phyloP scores from a whole-genome alignment of 2,797 vertebrate species.

The Rhinogobio ventralis region DNA sequence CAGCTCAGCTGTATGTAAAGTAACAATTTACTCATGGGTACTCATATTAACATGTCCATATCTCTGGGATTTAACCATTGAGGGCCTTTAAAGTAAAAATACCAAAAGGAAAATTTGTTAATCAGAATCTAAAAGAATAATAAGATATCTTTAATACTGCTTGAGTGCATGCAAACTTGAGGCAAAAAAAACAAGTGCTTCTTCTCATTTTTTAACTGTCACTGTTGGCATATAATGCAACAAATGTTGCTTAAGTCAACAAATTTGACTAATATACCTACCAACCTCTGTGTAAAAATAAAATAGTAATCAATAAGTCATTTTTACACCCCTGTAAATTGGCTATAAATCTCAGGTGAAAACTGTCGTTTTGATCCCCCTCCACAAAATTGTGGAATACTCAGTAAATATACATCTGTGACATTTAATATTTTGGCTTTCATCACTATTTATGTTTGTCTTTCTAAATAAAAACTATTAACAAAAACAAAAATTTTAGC shows the following conservation, averaged over 20 bases:
- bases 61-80: background rate
- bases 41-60: background rate
- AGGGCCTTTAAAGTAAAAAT: background rate
- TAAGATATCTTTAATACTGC: background rate
- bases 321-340: background rate
- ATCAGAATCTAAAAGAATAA: background rate
- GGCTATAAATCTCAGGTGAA: background rate
- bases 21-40: background rate
- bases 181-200: too few relatives aligned
- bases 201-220: too few relatives aligned
- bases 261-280: too few relatives aligned
- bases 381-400: background rate
- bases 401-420: background rate
- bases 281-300: too few relatives aligned
- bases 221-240: too few relatives aligned
- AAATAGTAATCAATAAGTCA: too few relatives aligned
- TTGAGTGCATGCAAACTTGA: background rate
- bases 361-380: background rate
- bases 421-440: background rate
- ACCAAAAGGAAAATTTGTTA: background rate
- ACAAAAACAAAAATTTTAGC: background rate
- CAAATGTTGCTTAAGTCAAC: too few relatives aligned
- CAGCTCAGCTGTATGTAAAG: background rate
- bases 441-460: background rate
- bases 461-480: background rate